Percentiles rank a stretch among this genome's conserved stretches.
Evolutionary conservation across 2,888 invertebrate genomes (phyloP).

Genomic region (Steinernema scapterisci): DNA sequence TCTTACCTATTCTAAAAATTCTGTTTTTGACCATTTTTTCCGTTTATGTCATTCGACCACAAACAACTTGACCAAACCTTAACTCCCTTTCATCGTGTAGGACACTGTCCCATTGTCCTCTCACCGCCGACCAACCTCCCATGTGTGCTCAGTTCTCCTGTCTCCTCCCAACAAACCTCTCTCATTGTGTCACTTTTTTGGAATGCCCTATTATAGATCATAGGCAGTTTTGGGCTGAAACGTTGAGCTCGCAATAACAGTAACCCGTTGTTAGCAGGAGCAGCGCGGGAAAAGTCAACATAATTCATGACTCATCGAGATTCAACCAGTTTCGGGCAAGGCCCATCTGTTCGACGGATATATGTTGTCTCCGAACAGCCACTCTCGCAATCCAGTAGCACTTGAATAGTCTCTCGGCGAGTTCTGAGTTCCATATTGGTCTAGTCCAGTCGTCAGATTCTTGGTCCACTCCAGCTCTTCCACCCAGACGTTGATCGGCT

Average conservation of each 20-base stretch:
- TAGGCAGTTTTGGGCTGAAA: neutral
- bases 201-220: neutral
- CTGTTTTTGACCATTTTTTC: no score
- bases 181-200: constrained; percentile 3
- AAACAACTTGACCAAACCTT: no score
- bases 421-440: neutral
- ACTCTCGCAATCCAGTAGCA: neutral
- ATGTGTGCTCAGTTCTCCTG: no score
- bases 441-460: no score
- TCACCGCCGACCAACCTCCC: no score
- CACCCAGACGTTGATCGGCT: neutral
- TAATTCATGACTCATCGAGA: constrained; percentile 9
- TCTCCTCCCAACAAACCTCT: no score
- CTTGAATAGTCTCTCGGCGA: neutral
- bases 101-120: no score
- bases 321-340: constrained; percentile 12
- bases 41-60: no score
- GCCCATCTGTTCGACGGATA: constrained; percentile 10
- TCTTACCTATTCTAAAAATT: no score
- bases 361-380: neutral
- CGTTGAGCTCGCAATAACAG: neutral
- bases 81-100: no score
- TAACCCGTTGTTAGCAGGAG: constrained; percentile 5
- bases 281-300: constrained; percentile 18
- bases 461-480: no score